Evolutionary conservation across 2,888 invertebrate genomes (phyloP), one percentile per base, ranked within the genome.

Genomic region (Lasioglossum villosulum): DNA sequence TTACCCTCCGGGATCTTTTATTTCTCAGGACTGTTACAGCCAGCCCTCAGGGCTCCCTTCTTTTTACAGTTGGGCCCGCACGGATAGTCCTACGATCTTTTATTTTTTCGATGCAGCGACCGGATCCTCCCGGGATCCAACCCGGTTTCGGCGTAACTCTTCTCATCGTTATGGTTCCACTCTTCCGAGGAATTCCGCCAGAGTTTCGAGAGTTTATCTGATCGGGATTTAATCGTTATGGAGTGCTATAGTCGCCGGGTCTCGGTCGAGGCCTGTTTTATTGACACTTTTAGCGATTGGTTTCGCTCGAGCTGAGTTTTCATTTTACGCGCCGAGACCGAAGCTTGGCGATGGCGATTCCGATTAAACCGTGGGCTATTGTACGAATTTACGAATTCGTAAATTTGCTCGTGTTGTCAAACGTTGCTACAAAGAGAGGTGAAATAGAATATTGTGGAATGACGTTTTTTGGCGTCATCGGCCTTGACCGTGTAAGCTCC

Each of bases 151-250:
- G 27, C 16, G 59, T 30, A 59, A 59, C 27, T 59, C 14, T 27
- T 14, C 27, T 6, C 59, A 30, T 52, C 52, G 52, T 52, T n/a
- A 52, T 52, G 52, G 59, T 27, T 59, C 59, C 59, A 27, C 59
- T 59, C 27, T 27, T 16, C 27, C 27, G 5, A 59, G 59, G 30
- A 59, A 59, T 59, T 59, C 27, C 14, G 27, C 27, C 30, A 5
- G 59, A 30, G 30, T 59, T 5, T 27, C 27, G 14, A 27, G 59
- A 27, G 27, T 27, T 27, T 59, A 59, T 59, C 59, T 59, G 59
- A 59, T 59, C 59, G 30, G 59, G 59, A 59, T 59, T 59, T 59
- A 59, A 59, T 59, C 59, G 59, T 30, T 59, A 59, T 16, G 14
- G 30, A 5, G 59, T 27, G 59, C 59, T 16, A 27, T 27, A 27